Percentiles rank a stretch among this genome's conserved stretches.
These are phyloP conservation scores for Austrofundulus limnaeus DNA, from an alignment of 2,113 vertebrate genomes.

Conservation along the genomic window DNA sequence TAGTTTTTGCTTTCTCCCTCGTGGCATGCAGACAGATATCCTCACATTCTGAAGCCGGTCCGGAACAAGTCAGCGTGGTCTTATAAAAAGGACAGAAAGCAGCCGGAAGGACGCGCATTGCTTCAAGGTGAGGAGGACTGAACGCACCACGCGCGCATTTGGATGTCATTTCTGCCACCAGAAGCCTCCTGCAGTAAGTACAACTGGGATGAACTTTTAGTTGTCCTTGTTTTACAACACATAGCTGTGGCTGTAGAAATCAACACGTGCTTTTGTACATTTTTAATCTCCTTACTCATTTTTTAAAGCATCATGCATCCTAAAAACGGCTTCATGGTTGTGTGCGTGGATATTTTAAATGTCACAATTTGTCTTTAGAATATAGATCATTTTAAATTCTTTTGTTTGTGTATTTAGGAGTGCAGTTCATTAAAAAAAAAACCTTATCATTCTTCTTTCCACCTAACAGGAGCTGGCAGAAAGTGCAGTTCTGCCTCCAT, in stretches of 20 bases:
- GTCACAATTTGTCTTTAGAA: too few species aligned
- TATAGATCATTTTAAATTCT: too few species aligned
- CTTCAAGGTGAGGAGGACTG: constrained; percentile 28
- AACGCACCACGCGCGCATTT: constrained; percentile 12
- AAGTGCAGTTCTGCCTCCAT: neutral
- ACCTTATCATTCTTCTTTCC: neutral
- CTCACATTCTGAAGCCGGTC: constrained; percentile 15
- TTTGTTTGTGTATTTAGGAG: too few species aligned
- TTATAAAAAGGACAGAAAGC: constrained; percentile 33
- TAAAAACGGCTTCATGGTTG: too few species aligned
- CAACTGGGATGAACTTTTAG: constrained; percentile 41
- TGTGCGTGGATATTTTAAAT: too few species aligned
- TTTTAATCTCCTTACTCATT: too few species aligned
- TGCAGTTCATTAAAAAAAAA: too few species aligned
- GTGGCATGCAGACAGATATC: constrained; percentile 52
- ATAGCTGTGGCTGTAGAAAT: constrained; percentile 14
- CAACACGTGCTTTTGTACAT: too few species aligned
- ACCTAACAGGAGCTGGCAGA: neutral
- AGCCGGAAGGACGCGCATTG: constrained; percentile 17
- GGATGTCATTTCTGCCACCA: constrained; percentile 7
- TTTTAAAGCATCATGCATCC: too few species aligned
- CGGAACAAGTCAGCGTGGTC: constrained; percentile 30
- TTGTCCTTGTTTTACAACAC: neutral
- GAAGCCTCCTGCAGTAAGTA: constrained; percentile 44
- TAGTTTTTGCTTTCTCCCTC: constrained; percentile 2